Evolutionary conservation across 2,888 invertebrate species (phyloP).

Genomic region (Carabus problematicus): DNA sequence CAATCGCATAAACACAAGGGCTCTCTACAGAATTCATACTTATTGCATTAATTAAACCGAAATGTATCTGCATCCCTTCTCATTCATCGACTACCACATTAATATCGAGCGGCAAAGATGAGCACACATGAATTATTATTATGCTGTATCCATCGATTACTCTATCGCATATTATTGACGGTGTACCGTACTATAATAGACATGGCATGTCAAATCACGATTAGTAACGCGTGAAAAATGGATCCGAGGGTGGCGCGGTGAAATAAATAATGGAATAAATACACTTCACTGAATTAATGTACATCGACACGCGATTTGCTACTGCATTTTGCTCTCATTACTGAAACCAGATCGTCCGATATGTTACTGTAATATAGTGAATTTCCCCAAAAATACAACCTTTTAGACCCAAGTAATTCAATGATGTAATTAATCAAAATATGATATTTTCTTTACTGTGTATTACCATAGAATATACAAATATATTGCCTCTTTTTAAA

Average conservation of each 20-base stretch:
- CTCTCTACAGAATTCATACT: constrained; percentile 26
- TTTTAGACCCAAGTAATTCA: no score
- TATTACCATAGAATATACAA: no score
- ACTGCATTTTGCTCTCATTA: constrained; percentile 58
- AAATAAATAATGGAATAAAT: constrained; percentile 59
- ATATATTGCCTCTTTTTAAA: no score
- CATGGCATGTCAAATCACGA: constrained; percentile 59
- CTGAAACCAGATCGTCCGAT: neutral
- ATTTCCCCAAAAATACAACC: no score
- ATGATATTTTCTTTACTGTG: no score
- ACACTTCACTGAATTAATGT: constrained; percentile 57
- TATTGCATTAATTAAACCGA: constrained; percentile 40
- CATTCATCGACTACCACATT: constrained; percentile 9
- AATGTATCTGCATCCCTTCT: constrained; percentile 34
- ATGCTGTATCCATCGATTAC: no score
- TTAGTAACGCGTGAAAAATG: constrained; percentile 58
- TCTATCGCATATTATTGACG: constrained; percentile 9
- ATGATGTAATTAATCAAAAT: no score
- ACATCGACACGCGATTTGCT: constrained; percentile 54
- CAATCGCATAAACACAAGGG: no score
- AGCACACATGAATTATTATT: no score
- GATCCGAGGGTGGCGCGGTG: constrained; percentile 52
- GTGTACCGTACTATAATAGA: constrained; percentile 52
- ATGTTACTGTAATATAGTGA: no score
- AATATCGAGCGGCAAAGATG: constrained; percentile 18